A percentile compares a stretch with the other conserved stretches of the same genome.
These are phyloP conservation scores for Protonibea diacanthus DNA, from an alignment of 2,797 vertebrate species.

Conservation along the genomic window DNA sequence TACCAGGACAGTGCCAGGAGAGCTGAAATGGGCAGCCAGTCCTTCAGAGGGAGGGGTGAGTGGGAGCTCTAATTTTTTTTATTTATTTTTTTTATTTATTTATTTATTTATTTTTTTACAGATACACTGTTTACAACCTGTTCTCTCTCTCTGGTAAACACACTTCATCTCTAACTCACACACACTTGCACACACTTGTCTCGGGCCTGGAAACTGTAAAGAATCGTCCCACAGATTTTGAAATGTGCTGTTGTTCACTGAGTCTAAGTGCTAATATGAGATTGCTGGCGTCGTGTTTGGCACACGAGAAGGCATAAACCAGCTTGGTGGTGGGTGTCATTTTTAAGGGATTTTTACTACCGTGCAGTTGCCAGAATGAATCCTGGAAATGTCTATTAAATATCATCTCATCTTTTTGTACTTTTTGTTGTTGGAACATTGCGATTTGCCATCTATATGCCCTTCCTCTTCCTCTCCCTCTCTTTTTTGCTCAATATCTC, in stretches of 20 bases:
- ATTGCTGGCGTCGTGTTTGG: conserved; percentile 77
- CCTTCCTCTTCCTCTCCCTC: conserved; percentile 2
- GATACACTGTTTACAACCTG: conserved; percentile 73
- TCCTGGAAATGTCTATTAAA: conserved; percentile 66
- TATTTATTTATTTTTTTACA: conserved; percentile 42
- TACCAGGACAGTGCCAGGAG: conserved; percentile 98
- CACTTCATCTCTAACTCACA: conserved; percentile 16
- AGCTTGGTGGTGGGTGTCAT: conserved; percentile 83
- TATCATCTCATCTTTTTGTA: conserved; percentile 47
- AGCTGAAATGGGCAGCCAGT: conserved; percentile 98
- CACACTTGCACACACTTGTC: conserved; percentile 43
- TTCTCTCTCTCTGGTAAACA: conserved; percentile 67
- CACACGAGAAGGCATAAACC: conserved; percentile 70
- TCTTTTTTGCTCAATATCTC: conserved; percentile 40
- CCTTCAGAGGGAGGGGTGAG: conserved; percentile 99
- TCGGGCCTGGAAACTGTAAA: conserved; percentile 72
- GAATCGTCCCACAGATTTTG: conserved; percentile 81
- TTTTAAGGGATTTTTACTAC: conserved; percentile 75
- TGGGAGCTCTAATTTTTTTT: conserved; percentile 69
- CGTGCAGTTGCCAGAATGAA: conserved; percentile 67
- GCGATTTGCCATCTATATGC: conserved; percentile 33
- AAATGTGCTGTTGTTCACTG: conserved; percentile 80
- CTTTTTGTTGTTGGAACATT: conserved; percentile 42
- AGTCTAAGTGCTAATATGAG: conserved; percentile 81
- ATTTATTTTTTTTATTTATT: conserved; percentile 1